Evolutionary conservation across 2,797 vertebrate species (phyloP).

Genomic region (Sebastes cheni): DNA sequence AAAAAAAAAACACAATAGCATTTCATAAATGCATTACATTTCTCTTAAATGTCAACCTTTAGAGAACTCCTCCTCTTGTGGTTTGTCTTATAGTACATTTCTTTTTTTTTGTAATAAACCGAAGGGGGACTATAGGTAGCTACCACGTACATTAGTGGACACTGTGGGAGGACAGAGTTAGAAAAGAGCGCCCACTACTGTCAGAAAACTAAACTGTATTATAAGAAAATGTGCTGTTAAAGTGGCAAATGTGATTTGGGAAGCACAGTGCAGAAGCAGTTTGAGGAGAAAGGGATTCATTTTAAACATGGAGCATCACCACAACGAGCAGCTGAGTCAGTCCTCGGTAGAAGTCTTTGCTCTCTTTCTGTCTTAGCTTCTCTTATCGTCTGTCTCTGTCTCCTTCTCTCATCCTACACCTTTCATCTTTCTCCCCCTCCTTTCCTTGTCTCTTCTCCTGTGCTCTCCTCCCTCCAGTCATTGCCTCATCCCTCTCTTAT

Average conservation of each 20-base stretch:
- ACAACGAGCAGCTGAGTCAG: neutral
- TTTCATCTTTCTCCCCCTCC: neutral
- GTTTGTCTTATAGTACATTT: neutral
- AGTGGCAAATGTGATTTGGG: neutral
- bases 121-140: neutral
- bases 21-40: neutral
- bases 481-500: neutral
- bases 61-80: neutral
- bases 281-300: neutral
- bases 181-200: neutral
- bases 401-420: neutral
- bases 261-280: neutral
- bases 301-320: neutral
- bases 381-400: neutral
- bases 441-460: neutral
- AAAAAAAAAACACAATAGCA: neutral
- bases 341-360: neutral
- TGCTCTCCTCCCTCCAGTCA: neutral
- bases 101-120: neutral
- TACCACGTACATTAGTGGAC: neutral
- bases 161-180: neutral
- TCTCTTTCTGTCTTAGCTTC: conserved; percentile 8
- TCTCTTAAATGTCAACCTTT: neutral
- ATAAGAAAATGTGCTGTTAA: neutral
- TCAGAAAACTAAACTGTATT: neutral